Evolutionary conservation across 2,113 vertebrate species (phyloP), one percentile per base, ranked within the genome.

Genomic region (Capreolus pygargus): DNA sequence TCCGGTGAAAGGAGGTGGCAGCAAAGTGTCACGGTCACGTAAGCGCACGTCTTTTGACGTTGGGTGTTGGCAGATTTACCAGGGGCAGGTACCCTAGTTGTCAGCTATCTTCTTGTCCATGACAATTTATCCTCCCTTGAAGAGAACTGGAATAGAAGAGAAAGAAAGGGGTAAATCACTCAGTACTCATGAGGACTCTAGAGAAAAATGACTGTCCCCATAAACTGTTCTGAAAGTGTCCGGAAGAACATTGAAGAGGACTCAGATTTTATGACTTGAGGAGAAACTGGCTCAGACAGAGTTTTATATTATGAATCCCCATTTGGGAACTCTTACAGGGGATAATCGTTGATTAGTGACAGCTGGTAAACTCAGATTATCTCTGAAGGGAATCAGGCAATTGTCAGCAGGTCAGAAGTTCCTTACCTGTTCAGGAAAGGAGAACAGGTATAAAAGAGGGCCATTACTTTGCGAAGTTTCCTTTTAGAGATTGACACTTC

Each of bases 161-260:
- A 88, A 57, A 61, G 50, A 61, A 61, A 64, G 2, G 17, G 1
- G 3, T 21, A 4, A 54, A 27, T 43, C 16, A 15, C 1, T 85
- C 16, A 39, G 21, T 47, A 58, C 23, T 52, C 12, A 28, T 0
- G n/a, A 11, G 55, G 19, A 54, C 9, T 45, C n/a, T 79, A 67
- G 7, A n/a, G 12, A 7, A 74, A 6, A 25, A 79, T 13, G 43
- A n/a, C 6, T 23, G 1, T 7, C 33, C 2, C 25, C 8, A 6
- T 16, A 21, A 12, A 4, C 36, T 11, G 9, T 13, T 13, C 21
- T 47, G 43, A 64, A 23, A n/a, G 11, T 27, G 0, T 33, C 83
- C 23, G 45, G 47, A 21, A 57, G n/a, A 64, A 92, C 5, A 25
- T 7, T 7, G 15, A 50, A 76, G 30, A 85, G 17, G 7, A 7